Evolutionary conservation across 1,140 invertebrate genomes (phyloP), one percentile per base, ranked within the genome.

Genomic region (Trichonephila clavipes): DNA sequence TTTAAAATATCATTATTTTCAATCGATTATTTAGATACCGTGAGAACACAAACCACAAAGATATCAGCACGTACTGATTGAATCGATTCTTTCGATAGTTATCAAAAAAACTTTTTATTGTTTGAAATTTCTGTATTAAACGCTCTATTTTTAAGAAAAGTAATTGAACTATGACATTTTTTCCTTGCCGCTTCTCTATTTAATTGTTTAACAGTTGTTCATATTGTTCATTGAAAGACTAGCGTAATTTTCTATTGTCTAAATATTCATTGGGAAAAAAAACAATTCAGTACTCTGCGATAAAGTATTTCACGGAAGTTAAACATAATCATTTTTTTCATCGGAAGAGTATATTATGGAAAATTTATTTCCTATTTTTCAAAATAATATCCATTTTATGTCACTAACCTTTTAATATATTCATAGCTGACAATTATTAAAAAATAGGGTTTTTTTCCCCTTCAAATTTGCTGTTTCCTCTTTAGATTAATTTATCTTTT

Each of bases 361-460:
- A 19, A 34, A 77, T 77, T 40, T 34, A 77, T 40, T 77, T 77
- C 72, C 72, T 19, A 6, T 77, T 77, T 72, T 77, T 51, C 51
- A 18, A 18, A 34, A 28, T 34, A 40, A 77, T 77, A 34, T 77
- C 34, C 72, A 16, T 77, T 6, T 34, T 18, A 40, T 77, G 72
- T 34, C 72, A 34, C 28, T 28, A 77, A 77, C 72, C 72, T 77
- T 34, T 77, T 77, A 77, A 77, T 40, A 77, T 77, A 77, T 77
- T 77, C 72, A 77, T 77, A 18, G 7, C 28, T 19, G 72, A 77
- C 28, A 40, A 77, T 69, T 24, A 24, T 51, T 64, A 64, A 64
- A 18, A 40, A 64, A 64, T 64, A 6, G 7, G 5, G 18, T 18
- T 64, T 64, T 18, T 64, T 64, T 21, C 18, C 10, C 1, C 14